These are phyloP conservation scores for Pseudochaenichthys georgianus DNA, from an alignment of 2,797 vertebrate genomes.

Conservation along the genomic window DNA sequence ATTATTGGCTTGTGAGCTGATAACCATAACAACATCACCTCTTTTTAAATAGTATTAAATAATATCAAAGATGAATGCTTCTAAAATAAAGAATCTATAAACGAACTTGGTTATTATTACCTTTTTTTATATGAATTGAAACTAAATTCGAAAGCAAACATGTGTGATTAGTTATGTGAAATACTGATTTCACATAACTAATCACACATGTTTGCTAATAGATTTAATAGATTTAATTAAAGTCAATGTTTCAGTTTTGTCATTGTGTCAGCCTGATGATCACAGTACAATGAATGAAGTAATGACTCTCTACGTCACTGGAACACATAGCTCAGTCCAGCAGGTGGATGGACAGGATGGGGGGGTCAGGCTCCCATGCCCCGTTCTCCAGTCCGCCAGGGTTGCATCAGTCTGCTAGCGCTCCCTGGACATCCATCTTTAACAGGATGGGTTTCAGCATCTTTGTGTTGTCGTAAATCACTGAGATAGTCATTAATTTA, in stretches of 20 bases:
- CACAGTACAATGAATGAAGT: slow-evolving; percentile 3
- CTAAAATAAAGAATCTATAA: neutral
- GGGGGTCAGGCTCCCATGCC: slow-evolving; percentile 19
- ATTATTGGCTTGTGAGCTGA: too few relatives aligned
- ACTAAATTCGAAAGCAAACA: neutral
- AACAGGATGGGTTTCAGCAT: slow-evolving; percentile 70
- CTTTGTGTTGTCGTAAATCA: slow-evolving; percentile 83
- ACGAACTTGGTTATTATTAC: too few relatives aligned
- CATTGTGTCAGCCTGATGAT: neutral
- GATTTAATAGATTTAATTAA: too few relatives aligned
- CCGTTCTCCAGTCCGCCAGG: slow-evolving; percentile 22
- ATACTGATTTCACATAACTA: too few relatives aligned
- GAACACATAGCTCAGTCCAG: slow-evolving; percentile 18
- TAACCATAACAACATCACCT: too few relatives aligned
- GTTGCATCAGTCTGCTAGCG: slow-evolving; percentile 60
- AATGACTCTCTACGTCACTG: slow-evolving; percentile 13
- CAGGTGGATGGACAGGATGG: slow-evolving; percentile 10
- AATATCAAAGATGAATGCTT: neutral
- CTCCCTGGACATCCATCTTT: slow-evolving; percentile 73
- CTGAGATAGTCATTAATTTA: slow-evolving; percentile 81
- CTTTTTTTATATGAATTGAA: too few relatives aligned
- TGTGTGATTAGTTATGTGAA: too few relatives aligned
- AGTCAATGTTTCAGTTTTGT: neutral
- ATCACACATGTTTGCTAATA: too few relatives aligned
- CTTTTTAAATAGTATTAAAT: too few relatives aligned